Evolutionary conservation across 2,888 invertebrate species (phyloP).

Genomic region (Serrognathus titanus): DNA sequence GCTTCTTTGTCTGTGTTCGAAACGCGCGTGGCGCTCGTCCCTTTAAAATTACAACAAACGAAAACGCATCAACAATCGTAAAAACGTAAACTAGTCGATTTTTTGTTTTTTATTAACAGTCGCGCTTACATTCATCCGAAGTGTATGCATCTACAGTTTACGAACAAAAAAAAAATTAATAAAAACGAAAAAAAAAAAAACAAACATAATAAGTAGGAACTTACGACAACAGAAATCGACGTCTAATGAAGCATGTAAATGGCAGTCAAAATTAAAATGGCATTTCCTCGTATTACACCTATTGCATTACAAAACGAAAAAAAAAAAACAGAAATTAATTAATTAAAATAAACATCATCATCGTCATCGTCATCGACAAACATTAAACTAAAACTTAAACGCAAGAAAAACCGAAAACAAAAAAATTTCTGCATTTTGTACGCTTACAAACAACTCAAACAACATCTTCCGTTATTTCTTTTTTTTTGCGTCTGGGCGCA

Average conservation of each 20-base stretch:
- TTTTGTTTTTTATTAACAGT: too few relatives aligned
- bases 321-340: too few relatives aligned
- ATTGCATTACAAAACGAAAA: background rate
- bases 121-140: too few relatives aligned
- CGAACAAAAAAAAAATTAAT: background rate
- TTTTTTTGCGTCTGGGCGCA: background rate
- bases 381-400: background rate
- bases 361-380: background rate
- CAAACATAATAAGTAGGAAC: background rate
- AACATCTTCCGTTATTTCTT: background rate
- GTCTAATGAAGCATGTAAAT: conserved; percentile 19
- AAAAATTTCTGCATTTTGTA: conserved; percentile 1
- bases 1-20: too few relatives aligned
- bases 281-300: conserved; percentile 18
- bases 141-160: conserved; percentile 2
- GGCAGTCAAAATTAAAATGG: conserved; percentile 32
- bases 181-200: background rate
- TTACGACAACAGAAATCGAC: background rate
- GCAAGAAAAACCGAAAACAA: background rate
- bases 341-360: too few relatives aligned
- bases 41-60: too few relatives aligned
- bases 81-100: too few relatives aligned
- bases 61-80: too few relatives aligned
- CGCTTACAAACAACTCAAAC: background rate
- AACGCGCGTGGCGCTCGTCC: too few relatives aligned